Evolutionary conservation across 2,888 invertebrate genomes (phyloP).

Genomic region (Acrobasis repandana): DNA sequence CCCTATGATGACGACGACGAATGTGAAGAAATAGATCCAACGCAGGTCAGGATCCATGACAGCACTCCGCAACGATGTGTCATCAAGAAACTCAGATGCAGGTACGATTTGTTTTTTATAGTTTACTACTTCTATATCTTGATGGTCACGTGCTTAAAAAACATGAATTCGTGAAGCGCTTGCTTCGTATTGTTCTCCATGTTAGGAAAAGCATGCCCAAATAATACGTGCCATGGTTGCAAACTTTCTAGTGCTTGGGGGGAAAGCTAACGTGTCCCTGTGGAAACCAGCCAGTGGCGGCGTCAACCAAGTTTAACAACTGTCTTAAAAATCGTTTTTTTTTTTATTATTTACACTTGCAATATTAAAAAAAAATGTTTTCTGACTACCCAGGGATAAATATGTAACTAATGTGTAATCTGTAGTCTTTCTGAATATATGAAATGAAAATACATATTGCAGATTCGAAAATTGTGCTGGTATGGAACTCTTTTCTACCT

Average conservation of each 20-base stretch:
- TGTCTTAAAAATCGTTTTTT: no score
- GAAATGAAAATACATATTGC: no score
- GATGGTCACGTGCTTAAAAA: constrained; percentile 2
- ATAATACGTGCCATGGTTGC: constrained; percentile 35
- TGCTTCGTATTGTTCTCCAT: constrained; percentile 36
- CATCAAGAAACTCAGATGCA: constrained; percentile 84
- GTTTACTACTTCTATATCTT: not conserved
- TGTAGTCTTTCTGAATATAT: no score
- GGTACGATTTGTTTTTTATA: constrained; percentile 61
- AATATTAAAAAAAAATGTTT: no score
- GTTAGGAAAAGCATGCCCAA: constrained; percentile 39
- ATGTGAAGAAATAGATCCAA: constrained; percentile 89
- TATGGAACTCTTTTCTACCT: no score
- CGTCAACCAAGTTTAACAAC: no score
- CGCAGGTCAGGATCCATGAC: constrained; percentile 91
- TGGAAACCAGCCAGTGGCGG: not conserved
- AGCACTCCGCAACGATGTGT: constrained; percentile 88
- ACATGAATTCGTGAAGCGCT: constrained; percentile 25
- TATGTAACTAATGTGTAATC: no score
- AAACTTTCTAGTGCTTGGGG: constrained; percentile 35
- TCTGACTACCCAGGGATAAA: no score
- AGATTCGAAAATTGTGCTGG: no score
- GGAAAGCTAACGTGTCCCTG: not conserved
- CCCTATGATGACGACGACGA: constrained; percentile 76
- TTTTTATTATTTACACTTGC: no score